These are phyloP conservation scores for Pectinophora gossypiella DNA, from an alignment of 1,140 invertebrate genomes.

Conservation along the genomic window DNA sequence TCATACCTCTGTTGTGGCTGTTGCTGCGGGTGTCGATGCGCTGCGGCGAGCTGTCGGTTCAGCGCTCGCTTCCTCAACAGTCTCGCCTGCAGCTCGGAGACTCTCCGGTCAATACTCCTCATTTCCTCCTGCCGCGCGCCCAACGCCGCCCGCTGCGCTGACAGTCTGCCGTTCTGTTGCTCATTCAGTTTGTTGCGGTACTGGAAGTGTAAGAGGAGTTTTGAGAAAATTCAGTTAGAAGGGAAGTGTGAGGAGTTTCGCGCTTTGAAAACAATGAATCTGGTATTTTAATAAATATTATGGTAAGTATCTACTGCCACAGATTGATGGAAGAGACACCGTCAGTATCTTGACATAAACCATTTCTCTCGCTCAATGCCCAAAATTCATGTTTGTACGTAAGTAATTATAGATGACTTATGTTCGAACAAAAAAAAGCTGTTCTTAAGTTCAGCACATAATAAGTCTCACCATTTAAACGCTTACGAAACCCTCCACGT, in stretches of 20 bases:
- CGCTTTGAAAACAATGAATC: neutral
- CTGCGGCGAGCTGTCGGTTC: slow-evolving; percentile 89
- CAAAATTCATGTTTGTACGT: too few species aligned
- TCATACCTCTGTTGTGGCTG: slow-evolving; percentile 36
- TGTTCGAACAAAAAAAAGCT: too few species aligned
- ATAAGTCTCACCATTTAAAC: too few species aligned
- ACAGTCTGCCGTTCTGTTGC: slow-evolving; percentile 92
- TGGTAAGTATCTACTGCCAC: too few species aligned
- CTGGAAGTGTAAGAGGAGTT: slow-evolving; percentile 69
- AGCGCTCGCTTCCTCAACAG: slow-evolving; percentile 90
- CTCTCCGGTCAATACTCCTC: slow-evolving; percentile 92
- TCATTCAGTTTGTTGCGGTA: slow-evolving; percentile 97
- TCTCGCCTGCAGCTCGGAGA: slow-evolving; percentile 93
- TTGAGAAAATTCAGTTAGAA: neutral
- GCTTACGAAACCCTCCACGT: too few species aligned
- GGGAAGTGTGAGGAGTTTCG: neutral
- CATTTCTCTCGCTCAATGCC: too few species aligned
- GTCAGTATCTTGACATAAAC: too few species aligned
- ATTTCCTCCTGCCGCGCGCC: slow-evolving; percentile 92
- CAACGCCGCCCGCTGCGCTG: slow-evolving; percentile 90
- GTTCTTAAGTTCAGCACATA: too few species aligned
- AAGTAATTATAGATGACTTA: too few species aligned
- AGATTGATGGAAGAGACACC: too few species aligned
- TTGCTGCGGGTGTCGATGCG: slow-evolving; percentile 74
- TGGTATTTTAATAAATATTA: too few species aligned